phyloP scores from a whole-genome alignment of 2,888 invertebrate genomes.

The Polyploca ridens region DNA sequence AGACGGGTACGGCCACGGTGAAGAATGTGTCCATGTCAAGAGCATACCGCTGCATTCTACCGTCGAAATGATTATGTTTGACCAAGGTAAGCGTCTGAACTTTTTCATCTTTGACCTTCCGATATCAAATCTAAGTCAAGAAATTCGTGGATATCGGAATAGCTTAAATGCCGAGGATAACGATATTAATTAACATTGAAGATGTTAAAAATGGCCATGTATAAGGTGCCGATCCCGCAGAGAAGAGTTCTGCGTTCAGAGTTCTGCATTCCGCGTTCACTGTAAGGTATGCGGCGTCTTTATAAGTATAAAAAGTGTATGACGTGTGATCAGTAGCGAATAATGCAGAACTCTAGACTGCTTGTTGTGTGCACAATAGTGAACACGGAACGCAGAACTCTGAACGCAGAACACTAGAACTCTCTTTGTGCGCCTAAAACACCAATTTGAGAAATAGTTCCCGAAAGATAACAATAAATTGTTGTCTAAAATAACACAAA shows the following conservation, averaged over 20 bases:
- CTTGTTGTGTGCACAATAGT: too few species aligned
- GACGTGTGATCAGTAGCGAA: too few species aligned
- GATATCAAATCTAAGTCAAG: background rate
- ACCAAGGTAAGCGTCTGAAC: conserved; percentile 85
- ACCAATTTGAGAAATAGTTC: background rate
- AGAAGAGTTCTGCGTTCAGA: too few species aligned
- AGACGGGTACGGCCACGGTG: conserved; percentile 60
- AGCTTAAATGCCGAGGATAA: background rate
- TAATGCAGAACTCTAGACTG: too few species aligned
- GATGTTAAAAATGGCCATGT: background rate
- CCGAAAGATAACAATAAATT: too few species aligned
- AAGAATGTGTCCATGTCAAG: conserved; percentile 90
- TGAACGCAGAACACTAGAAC: too few species aligned
- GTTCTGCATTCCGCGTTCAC: too few species aligned
- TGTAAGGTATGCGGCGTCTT: too few species aligned
- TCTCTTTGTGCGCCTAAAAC: too few species aligned
- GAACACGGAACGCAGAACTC: too few species aligned
- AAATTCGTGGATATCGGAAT: background rate
- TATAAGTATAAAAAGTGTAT: too few species aligned
- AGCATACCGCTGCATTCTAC: conserved; percentile 87
- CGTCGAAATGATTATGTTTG: conserved; percentile 89
- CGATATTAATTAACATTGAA: background rate
- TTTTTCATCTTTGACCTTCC: conserved; percentile 11
- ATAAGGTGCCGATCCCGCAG: too few species aligned
- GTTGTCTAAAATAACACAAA: background rate